Evolutionary conservation across 2,113 vertebrate genomes (phyloP).

Genomic region (Carollia perspicillata): DNA sequence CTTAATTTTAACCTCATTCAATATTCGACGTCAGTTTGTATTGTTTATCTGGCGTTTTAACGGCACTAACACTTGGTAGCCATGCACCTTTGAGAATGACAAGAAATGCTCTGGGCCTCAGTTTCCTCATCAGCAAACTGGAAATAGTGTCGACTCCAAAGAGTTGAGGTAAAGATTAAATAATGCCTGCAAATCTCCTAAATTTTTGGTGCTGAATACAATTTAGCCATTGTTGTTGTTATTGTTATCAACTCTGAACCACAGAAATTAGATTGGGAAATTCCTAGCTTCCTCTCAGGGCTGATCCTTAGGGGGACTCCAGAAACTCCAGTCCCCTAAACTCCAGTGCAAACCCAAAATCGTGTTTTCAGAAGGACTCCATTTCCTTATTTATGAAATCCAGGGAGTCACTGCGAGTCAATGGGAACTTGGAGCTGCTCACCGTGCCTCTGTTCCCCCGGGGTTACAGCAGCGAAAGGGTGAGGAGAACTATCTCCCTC

Average conservation of each 20-base stretch:
- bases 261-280: neutral
- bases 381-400: neutral
- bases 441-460: neutral
- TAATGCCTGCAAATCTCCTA: neutral
- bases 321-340: no score
- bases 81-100: neutral
- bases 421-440: neutral
- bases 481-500: neutral
- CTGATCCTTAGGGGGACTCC: neutral
- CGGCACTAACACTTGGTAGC: neutral
- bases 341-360: no score
- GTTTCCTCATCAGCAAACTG: neutral
- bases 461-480: neutral
- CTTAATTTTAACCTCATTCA: no score
- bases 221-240: neutral
- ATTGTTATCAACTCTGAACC: neutral
- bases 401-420: neutral
- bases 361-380: neutral
- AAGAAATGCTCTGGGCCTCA: neutral
- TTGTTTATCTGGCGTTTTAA: neutral
- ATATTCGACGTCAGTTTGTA: neutral
- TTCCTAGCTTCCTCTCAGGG: neutral
- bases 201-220: neutral
- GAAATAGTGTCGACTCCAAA: neutral
- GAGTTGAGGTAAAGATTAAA: neutral